A percentile compares a stretch with the other conserved stretches of the same genome.
Conservation (phyloP, 1,140 invertebrate genomes). For the Aricia agestis region DNA sequence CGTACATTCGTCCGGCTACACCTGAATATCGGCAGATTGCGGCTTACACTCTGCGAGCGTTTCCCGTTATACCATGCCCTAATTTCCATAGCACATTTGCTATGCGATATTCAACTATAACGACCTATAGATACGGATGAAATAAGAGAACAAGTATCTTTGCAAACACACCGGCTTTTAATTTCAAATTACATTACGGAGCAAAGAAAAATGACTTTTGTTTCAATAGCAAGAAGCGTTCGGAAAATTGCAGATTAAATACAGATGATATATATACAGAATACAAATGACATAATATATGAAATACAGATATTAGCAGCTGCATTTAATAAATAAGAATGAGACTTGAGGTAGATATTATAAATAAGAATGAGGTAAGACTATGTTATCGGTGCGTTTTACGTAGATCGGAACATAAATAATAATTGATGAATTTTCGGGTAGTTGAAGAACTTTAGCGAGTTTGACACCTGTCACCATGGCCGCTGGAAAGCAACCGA, state of each 20-base stretch:
- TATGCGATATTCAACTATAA: constrained; percentile 27
- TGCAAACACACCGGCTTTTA: constrained; percentile 33
- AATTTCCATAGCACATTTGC: constrained; percentile 20
- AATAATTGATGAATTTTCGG: no score
- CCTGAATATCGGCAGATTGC: constrained; percentile 67
- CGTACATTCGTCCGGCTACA: constrained; percentile 41
- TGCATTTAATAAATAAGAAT: no score
- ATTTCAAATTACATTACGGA: constrained; percentile 33
- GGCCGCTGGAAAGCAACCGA: no score
- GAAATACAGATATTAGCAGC: no score
- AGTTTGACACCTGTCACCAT: no score
- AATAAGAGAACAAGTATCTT: not conserved
- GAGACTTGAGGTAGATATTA: no score
- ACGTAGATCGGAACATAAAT: no score
- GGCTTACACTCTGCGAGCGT: constrained; percentile 57
- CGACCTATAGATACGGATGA: constrained; percentile 17
- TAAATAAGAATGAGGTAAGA: no score
- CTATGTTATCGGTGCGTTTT: no score
- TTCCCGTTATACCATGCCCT: constrained; percentile 44
- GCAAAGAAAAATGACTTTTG: constrained; percentile 20
- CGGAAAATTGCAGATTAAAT: not conserved
- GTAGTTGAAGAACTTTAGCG: no score
- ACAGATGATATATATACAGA: no score
- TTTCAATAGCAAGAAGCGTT: constrained; percentile 2
- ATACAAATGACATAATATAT: no score